A percentile compares a stretch with the other conserved stretches of the same genome.
These are phyloP conservation scores for Germaria angustata DNA, from an alignment of 2,888 invertebrate species.

Conservation along the genomic window DNA sequence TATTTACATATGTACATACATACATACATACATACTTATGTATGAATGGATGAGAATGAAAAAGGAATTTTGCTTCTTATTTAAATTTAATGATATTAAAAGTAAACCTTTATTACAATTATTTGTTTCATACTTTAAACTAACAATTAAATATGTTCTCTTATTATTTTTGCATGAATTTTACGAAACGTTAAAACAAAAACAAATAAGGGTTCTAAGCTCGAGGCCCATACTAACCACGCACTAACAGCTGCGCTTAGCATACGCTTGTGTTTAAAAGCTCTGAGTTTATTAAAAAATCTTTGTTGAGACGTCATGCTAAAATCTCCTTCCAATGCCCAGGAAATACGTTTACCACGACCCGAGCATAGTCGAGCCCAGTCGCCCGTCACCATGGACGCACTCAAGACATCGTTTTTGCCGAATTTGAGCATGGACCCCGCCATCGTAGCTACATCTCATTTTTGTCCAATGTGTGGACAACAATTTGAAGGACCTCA, in stretches of 20 bases:
- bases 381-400: slow-evolving; percentile 73
- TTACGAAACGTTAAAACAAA: slow-evolving; percentile 22
- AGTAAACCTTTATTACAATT: too few relatives aligned
- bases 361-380: slow-evolving; percentile 71
- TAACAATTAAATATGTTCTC: slow-evolving; percentile 8
- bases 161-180: slow-evolving; percentile 59
- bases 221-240: slow-evolving; percentile 64
- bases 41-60: too few relatives aligned
- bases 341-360: slow-evolving; percentile 78
- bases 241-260: slow-evolving; percentile 62
- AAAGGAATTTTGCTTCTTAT: background rate
- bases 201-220: slow-evolving; percentile 48
- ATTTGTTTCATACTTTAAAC: background rate
- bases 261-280: slow-evolving; percentile 60
- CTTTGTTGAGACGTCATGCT: slow-evolving; percentile 71
- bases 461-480: slow-evolving; percentile 78
- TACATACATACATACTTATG: too few relatives aligned
- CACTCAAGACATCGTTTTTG: slow-evolving; percentile 77
- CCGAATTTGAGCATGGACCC: slow-evolving; percentile 79
- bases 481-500: slow-evolving; percentile 77
- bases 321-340: slow-evolving; percentile 77
- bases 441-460: slow-evolving; percentile 69
- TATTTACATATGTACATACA: too few relatives aligned
- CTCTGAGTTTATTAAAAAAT: slow-evolving; percentile 31
- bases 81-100: too few relatives aligned